Conservation (phyloP, 2,888 invertebrate genomes). For the Zhuqinia jingwanae region DNA sequence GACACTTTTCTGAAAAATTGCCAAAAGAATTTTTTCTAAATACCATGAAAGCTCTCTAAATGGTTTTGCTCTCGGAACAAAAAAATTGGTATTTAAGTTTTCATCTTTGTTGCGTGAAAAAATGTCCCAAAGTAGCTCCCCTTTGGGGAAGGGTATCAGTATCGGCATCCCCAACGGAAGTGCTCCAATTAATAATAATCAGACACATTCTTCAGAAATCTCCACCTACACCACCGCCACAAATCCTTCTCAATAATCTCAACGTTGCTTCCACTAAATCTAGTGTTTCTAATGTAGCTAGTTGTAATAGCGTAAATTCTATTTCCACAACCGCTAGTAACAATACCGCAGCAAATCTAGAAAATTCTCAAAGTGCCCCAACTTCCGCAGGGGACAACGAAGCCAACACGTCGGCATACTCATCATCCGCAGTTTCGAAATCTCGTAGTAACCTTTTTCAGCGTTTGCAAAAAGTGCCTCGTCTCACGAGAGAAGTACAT, state of each 20-base stretch:
- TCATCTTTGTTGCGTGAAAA: neutral
- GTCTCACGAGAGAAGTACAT: constrained; percentile 29
- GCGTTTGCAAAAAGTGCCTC: constrained; percentile 11
- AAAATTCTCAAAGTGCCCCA: constrained; percentile 33
- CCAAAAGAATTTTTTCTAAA: no score
- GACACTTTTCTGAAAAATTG: no score
- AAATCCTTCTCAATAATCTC: constrained; percentile 53
- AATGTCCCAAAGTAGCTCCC: constrained; percentile 47
- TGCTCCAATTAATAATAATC: constrained; percentile 20
- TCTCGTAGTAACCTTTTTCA: constrained; percentile 40
- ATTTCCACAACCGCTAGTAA: constrained; percentile 15
- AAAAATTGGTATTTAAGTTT: neutral
- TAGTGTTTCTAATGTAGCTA: constrained; percentile 1
- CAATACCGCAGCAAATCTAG: neutral
- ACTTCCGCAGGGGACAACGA: neutral
- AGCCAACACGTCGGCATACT: neutral
- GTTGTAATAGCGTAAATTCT: constrained; percentile 39
- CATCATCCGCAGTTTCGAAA: constrained; percentile 23
- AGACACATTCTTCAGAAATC: constrained; percentile 1
- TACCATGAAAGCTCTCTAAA: neutral
- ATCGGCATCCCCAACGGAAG: constrained; percentile 13
- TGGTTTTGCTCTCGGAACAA: constrained; percentile 15
- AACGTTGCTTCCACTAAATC: constrained; percentile 8
- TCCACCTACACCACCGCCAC: constrained; percentile 29
- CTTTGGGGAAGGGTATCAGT: constrained; percentile 50